Evolutionary conservation across 2,888 invertebrate genomes (phyloP).

Genomic region (Amblyjoppa fuscipennis): DNA sequence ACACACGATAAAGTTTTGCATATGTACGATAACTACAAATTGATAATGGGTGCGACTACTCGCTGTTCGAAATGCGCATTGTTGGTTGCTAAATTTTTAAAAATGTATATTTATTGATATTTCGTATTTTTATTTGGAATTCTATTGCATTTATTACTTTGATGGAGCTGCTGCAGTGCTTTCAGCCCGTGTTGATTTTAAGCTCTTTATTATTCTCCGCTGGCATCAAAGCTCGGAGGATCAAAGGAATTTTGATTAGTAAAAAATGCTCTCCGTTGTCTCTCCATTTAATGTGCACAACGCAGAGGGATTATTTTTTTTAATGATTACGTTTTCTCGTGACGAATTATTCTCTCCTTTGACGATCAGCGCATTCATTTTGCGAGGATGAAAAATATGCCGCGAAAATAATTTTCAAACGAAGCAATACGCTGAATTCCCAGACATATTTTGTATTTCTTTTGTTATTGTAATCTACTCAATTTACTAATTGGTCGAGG

Average conservation of each 20-base stretch:
- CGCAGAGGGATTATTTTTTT: background rate
- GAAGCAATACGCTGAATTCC: background rate
- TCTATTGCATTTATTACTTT: background rate
- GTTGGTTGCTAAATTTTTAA: background rate
- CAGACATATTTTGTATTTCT: background rate
- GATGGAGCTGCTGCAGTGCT: background rate
- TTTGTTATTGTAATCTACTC: background rate
- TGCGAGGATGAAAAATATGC: background rate
- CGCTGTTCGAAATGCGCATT: background rate
- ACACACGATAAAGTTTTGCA: background rate
- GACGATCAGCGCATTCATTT: background rate
- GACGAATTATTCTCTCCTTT: background rate
- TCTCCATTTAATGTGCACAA: background rate
- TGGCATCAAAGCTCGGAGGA: background rate
- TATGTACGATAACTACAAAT: slow-evolving; percentile 9
- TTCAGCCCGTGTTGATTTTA: background rate
- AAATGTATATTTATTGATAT: background rate
- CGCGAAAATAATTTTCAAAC: background rate
- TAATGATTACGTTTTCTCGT: background rate
- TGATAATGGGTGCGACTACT: background rate
- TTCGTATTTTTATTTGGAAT: background rate
- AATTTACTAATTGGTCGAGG: no score
- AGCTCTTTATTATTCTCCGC: background rate
- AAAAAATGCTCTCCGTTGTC: background rate
- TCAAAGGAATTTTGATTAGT: background rate